Base-by-base conservation (phyloP, 2,113 vertebrate species). In the Platichthys flesus region DNA sequence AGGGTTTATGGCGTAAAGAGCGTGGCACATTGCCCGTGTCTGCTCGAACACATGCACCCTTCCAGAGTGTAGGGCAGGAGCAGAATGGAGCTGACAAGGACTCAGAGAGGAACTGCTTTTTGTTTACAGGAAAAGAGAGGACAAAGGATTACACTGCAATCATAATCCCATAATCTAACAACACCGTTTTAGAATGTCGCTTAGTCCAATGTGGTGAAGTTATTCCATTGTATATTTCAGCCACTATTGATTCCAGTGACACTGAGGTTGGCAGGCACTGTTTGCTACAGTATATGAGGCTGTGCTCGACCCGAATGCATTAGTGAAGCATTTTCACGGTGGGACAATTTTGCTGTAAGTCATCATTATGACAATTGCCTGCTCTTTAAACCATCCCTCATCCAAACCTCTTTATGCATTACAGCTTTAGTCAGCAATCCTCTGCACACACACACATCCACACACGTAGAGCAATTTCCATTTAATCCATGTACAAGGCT, bases 401-500 rank as follows among this genome's bases (percentile, higher is more conserved):
- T 82, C 82, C 81, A 89, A 82, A 84, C 82, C 83, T 85, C 81
- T 91, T 85, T 85, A 87, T 89, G 88, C 77, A 81, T 87, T 91
- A 85, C 83, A 75, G 82, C 86, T 88, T 90, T 67, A 89, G 84
- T 89, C 84, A 85, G 88, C 89, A 90, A 84, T 91, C 90, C 80
- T 72, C 66, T 37, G 23, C 60, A 5, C 66, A 20, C 76, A 73
- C 54, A 24, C 54, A 56, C 60, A 47, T 64, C 68, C 64, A 60
- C 58, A 61, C 74, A 71, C 78, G 61, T 23, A 63, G 20, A 85
- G 83, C 87, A 81, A 90, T 91, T 90, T 89, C 79, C 73, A 90
- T 90, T 91, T 92, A 92, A 91, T 89, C 89, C 84, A 82, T 78
- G 86, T 83, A 89, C 88, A 84, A 88, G 86, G 79, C 84, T 81